Percentiles rank a stretch among this genome's conserved stretches.
Evolutionary conservation across 2,113 vertebrate species (phyloP).

Genomic region (Apus apus): DNA sequence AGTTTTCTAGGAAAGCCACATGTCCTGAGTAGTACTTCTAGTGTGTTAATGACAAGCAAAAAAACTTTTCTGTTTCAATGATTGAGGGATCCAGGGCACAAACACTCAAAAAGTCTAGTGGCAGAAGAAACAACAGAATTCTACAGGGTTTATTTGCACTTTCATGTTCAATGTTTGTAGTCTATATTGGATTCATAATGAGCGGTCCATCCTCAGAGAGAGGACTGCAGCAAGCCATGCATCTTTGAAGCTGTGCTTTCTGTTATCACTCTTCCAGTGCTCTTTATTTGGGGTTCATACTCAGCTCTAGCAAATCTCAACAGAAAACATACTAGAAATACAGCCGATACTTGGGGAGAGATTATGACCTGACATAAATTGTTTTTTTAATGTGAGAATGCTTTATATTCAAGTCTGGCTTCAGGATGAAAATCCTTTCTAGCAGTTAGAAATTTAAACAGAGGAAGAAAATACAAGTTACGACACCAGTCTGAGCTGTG

Average conservation of each 20-base stretch:
- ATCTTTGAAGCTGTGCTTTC: not conserved
- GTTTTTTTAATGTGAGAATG: not conserved
- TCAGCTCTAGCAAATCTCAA: not conserved
- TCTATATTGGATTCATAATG: not conserved
- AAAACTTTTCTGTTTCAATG: not conserved
- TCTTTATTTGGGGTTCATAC: not conserved
- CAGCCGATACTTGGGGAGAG: not conserved
- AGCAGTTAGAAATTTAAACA: not conserved
- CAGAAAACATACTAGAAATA: constrained; percentile 26
- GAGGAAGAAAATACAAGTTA: not conserved
- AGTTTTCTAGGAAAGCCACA: not conserved
- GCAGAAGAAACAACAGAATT: not conserved
- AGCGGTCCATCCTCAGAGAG: not conserved
- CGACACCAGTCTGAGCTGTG: not conserved
- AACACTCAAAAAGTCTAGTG: not conserved
- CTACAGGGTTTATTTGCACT: not conserved
- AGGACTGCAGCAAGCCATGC: not conserved
- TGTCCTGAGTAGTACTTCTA: not conserved
- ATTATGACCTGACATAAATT: constrained; percentile 33
- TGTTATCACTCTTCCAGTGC: not conserved
- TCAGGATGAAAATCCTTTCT: not conserved
- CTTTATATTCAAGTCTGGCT: constrained; percentile 28
- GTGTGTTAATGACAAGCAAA: not conserved
- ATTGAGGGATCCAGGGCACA: not conserved
- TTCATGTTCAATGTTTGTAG: not conserved